A percentile compares a stretch with the other conserved stretches of the same genome.
phyloP scores from a whole-genome alignment of 1,140 invertebrate genomes.

The Drosophila lini region DNA sequence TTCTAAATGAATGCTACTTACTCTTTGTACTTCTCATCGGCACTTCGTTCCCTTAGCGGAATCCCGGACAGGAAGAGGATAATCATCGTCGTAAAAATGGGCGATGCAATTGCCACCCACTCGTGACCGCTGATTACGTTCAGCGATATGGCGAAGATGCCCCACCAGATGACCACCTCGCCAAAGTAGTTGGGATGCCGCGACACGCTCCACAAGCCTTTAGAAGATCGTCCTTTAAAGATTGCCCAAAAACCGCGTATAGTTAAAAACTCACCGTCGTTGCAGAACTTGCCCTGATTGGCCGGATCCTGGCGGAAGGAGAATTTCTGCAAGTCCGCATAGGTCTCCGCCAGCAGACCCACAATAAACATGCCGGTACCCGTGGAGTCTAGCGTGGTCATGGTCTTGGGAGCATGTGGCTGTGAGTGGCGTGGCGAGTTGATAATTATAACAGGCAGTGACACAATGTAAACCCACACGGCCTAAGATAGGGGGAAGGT shows the following conservation, averaged over 20 bases:
- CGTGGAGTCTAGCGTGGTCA: constrained; percentile 93
- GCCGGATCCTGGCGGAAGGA: constrained; percentile 93
- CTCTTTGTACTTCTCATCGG: constrained; percentile 95
- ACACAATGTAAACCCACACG: constrained; percentile 96
- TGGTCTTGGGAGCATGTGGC: constrained; percentile 91
- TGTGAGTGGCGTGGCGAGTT: constrained; percentile 93
- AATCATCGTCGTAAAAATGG: constrained; percentile 94
- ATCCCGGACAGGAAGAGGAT: constrained; percentile 95
- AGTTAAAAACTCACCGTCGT: constrained; percentile 87
- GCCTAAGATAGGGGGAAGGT: constrained; percentile 86
- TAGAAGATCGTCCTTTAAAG: not conserved
- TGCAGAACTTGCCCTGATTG: constrained; percentile 96
- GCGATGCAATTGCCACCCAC: constrained; percentile 94
- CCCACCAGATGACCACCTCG: constrained; percentile 97
- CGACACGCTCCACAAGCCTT: constrained; percentile 94
- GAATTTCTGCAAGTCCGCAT: constrained; percentile 96
- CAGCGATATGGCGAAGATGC: constrained; percentile 94
- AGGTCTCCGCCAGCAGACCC: constrained; percentile 93
- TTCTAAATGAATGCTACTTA: constrained; percentile 85
- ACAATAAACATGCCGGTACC: constrained; percentile 93
- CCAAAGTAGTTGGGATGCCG: constrained; percentile 98
- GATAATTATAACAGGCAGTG: constrained; percentile 95
- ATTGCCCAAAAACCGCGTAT: not conserved
- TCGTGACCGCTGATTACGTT: constrained; percentile 93
- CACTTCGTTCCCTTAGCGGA: constrained; percentile 92